A percentile compares a stretch with the other conserved stretches of the same genome.
Conservation (phyloP, 2,888 invertebrate species). For the Troides helena region DNA sequence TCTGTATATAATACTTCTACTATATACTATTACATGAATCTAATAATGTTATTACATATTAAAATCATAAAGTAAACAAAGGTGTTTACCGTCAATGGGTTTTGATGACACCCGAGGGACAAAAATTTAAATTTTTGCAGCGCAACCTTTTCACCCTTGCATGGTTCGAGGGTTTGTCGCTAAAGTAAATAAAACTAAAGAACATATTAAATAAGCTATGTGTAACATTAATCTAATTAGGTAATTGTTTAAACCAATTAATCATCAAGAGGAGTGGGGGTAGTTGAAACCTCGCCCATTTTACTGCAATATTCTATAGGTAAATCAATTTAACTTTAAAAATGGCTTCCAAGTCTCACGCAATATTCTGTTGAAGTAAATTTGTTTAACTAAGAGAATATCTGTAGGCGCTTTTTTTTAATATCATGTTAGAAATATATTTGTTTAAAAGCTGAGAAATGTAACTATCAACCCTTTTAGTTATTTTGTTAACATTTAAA, state of each 20-base stretch:
- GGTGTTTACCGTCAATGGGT: not conserved
- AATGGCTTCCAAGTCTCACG: not conserved
- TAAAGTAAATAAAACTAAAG: not conserved
- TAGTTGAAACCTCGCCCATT: slow-evolving; percentile 3
- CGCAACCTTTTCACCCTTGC: not conserved
- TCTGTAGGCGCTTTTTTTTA: too few species aligned
- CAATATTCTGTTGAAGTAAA: not conserved
- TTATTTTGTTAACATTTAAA: too few species aligned
- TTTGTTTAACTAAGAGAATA: too few species aligned
- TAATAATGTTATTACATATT: not conserved
- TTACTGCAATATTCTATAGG: slow-evolving; percentile 3
- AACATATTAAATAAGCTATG: slow-evolving; percentile 1
- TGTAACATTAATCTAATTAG: slow-evolving; percentile 15
- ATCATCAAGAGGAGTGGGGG: slow-evolving; percentile 42
- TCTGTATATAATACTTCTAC: too few species aligned
- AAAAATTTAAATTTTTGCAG: not conserved
- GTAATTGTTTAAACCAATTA: slow-evolving; percentile 53
- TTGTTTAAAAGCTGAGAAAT: too few species aligned
- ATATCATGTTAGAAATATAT: too few species aligned
- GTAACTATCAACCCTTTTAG: too few species aligned
- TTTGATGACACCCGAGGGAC: not conserved
- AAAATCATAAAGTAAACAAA: not conserved
- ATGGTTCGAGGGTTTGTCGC: not conserved
- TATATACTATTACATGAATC: too few species aligned
- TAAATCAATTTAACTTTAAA: not conserved